Percentiles rank a stretch among this genome's conserved stretches.
These are phyloP conservation scores for Platysteira castanea DNA, from an alignment of 2,113 vertebrate species.

Conservation along the genomic window DNA sequence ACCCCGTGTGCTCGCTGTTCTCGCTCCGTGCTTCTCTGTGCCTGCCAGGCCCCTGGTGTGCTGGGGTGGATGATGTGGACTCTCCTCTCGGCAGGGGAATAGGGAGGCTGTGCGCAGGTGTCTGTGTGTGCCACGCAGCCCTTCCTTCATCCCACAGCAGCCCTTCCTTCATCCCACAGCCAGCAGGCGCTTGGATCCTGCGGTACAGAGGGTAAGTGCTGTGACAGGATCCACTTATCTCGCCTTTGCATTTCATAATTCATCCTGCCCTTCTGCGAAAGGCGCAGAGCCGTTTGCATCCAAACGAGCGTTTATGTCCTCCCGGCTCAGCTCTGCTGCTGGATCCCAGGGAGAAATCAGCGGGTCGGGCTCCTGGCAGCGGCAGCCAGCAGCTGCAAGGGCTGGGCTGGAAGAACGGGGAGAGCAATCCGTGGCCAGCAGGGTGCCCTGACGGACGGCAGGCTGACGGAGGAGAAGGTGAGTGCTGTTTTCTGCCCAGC, in stretches of 20 bases:
- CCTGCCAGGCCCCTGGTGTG: background rate
- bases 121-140: background rate
- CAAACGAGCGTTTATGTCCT: background rate
- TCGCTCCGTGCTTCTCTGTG: accelerated
- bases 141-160: background rate
- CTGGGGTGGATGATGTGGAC: background rate
- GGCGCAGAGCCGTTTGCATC: background rate
- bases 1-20: accelerated
- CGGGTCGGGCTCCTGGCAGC: accelerated
- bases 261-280: background rate
- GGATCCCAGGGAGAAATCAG: background rate
- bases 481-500: background rate
- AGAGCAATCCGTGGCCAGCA: accelerated
- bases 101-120: background rate
- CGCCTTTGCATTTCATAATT: conserved; percentile 34
- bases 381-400: background rate
- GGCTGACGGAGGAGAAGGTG: background rate
- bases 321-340: background rate
- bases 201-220: background rate
- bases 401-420: background rate
- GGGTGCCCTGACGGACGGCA: background rate
- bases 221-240: conserved; percentile 5
- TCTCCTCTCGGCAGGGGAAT: background rate
- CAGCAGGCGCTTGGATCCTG: background rate
- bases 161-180: background rate